phyloP scores from a whole-genome alignment of 2,888 invertebrate genomes.

The Polylopha cassiicola region DNA sequence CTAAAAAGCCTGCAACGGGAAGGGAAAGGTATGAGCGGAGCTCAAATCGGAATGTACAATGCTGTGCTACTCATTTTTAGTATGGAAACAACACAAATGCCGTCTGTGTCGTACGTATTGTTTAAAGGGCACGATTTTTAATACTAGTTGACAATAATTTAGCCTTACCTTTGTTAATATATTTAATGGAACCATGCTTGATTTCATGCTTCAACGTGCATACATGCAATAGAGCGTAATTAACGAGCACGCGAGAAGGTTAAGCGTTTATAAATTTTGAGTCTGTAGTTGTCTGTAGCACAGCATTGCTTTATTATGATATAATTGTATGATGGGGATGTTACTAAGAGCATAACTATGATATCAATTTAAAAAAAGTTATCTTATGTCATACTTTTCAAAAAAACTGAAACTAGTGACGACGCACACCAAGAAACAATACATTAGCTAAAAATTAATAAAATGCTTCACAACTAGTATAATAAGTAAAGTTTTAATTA shows the following conservation, averaged over 20 bases:
- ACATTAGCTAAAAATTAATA: no score
- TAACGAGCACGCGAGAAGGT: slow-evolving; percentile 37
- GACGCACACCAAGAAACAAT: no score
- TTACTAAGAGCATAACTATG: no score
- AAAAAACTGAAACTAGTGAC: no score
- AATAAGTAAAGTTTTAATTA: no score
- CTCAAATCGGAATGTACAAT: slow-evolving; percentile 74
- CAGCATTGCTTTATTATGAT: slow-evolving; percentile 55
- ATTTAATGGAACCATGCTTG: slow-evolving; percentile 31
- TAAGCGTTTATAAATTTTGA: slow-evolving; percentile 4
- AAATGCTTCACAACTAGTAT: no score
- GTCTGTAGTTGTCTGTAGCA: slow-evolving; percentile 49
- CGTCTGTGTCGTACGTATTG: slow-evolving; percentile 32
- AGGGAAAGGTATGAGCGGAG: slow-evolving; percentile 25
- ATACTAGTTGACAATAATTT: no score
- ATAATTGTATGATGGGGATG: no score
- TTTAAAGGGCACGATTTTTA: no score
- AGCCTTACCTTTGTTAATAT: slow-evolving; percentile 28
- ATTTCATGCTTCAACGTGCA: slow-evolving; percentile 36
- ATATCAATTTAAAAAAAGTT: no score
- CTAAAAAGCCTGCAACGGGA: slow-evolving; percentile 12
- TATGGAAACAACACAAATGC: slow-evolving; percentile 67
- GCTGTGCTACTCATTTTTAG: slow-evolving; percentile 58
- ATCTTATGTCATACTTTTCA: no score
- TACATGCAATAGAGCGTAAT: slow-evolving; percentile 40